Conservation (phyloP, 2,888 invertebrate genomes). For the Drosophila atripex region DNA sequence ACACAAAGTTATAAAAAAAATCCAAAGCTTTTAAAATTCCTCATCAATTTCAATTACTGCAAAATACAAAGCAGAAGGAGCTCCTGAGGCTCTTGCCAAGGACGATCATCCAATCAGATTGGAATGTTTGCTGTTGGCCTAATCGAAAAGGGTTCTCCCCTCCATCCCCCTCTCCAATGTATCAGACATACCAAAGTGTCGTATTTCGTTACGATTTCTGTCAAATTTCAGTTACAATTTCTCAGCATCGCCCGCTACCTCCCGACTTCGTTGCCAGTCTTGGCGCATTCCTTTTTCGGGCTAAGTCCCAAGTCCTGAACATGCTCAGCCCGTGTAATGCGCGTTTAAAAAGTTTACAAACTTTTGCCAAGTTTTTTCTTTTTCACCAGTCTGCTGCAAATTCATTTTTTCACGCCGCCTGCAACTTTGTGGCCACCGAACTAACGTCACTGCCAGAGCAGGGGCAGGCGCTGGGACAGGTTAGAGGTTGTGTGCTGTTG, state of each 20-base stretch:
- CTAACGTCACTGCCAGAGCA: conserved; percentile 18
- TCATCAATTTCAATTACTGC: conserved; percentile 31
- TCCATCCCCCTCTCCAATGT: conserved; percentile 14
- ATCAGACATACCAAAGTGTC: conserved; percentile 35
- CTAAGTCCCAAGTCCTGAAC: conserved; percentile 63
- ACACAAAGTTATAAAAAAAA: too few species aligned
- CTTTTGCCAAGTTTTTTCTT: conserved; percentile 61
- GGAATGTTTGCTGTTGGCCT: conserved; percentile 45
- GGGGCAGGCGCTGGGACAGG: background rate
- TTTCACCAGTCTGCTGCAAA: conserved; percentile 53
- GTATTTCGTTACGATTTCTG: conserved; percentile 31
- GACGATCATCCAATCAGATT: conserved; percentile 40
- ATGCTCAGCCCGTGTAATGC: conserved; percentile 75
- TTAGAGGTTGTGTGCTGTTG: too few species aligned
- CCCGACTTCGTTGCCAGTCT: conserved; percentile 1
- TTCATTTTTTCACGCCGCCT: conserved; percentile 54
- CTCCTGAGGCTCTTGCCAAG: background rate
- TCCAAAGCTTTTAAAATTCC: background rate
- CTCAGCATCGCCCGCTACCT: background rate
- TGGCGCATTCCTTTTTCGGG: conserved; percentile 35
- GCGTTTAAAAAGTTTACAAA: conserved; percentile 79
- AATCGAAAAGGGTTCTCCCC: conserved; percentile 33
- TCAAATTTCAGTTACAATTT: conserved; percentile 50
- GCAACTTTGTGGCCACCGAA: conserved; percentile 62
- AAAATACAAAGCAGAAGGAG: conserved; percentile 7